Evolutionary conservation across 2,888 invertebrate genomes (phyloP).

Genomic region (Asteroscopus sphinx): DNA sequence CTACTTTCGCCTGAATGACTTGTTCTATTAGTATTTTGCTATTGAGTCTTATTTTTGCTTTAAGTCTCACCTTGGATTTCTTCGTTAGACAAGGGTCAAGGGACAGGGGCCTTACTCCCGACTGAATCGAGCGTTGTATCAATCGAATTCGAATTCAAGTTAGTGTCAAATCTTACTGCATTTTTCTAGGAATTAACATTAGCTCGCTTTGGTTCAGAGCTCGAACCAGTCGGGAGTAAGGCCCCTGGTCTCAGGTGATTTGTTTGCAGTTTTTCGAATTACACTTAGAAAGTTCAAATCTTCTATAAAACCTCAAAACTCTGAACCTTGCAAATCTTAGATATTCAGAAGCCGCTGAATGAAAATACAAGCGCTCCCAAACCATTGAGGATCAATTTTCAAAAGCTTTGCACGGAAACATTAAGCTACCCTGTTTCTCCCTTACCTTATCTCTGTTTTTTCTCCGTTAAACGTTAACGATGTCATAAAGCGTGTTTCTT

Average conservation of each 20-base stretch:
- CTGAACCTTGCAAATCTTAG: neutral
- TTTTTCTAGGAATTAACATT: no score
- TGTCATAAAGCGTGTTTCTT: conserved; percentile 61
- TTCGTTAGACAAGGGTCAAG: no score
- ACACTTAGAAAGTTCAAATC: no score
- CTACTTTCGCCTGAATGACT: conserved; percentile 52
- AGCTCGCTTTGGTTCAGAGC: no score
- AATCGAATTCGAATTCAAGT: no score
- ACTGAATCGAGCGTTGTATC: no score
- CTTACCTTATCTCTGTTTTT: conserved; percentile 53
- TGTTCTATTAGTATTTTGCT: conserved; percentile 24
- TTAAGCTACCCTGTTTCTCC: conserved; percentile 41
- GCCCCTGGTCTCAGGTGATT: no score
- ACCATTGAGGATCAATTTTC: conserved; percentile 26
- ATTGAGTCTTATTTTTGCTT: neutral
- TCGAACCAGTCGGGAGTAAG: no score
- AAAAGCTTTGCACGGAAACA: conserved; percentile 47
- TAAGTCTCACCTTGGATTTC: neutral
- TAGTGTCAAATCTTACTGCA: no score
- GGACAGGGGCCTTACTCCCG: no score
- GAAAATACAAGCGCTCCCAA: conserved; percentile 4
- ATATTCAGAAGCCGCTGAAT: neutral
- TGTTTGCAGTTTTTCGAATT: no score
- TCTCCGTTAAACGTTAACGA: conserved; percentile 65
- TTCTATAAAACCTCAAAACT: neutral